phyloP scores from a whole-genome alignment of 2,113 vertebrate genomes.

The Cyprinodon variegatus region DNA sequence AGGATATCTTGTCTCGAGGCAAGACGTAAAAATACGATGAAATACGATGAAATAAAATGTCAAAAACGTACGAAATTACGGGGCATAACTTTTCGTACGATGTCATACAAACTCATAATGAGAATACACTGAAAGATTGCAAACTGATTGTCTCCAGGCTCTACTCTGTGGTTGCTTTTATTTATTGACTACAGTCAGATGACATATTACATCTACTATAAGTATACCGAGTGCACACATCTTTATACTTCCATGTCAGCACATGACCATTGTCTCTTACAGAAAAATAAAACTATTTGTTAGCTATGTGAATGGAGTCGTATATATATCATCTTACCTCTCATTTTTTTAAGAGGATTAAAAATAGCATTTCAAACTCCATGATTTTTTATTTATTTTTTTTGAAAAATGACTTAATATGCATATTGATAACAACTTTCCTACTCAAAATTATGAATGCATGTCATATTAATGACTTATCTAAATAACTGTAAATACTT shows the following conservation, averaged over 20 bases:
- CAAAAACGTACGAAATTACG: too few species aligned
- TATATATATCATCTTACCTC: not conserved
- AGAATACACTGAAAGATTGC: not conserved
- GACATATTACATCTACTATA: too few species aligned
- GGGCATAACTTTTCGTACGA: too few species aligned
- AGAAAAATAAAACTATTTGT: not conserved
- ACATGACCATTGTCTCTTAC: not conserved
- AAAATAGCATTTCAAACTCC: not conserved
- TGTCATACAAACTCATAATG: too few species aligned
- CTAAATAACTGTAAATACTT: conserved; percentile 71
- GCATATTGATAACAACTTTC: not conserved
- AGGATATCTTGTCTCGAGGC: too few species aligned
- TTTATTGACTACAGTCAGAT: too few species aligned
- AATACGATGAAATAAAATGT: too few species aligned
- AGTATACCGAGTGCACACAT: too few species aligned
- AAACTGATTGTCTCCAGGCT: too few species aligned
- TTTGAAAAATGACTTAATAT: not conserved
- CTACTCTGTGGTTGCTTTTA: too few species aligned
- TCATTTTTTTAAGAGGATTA: not conserved
- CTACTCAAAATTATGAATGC: not conserved
- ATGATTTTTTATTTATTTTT: not conserved
- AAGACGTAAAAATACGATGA: too few species aligned
- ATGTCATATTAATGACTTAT: not conserved
- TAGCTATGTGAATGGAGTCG: not conserved
- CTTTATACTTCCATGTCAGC: not conserved